Evolutionary conservation across 2,797 vertebrate species (phyloP), one percentile per base, ranked within the genome.

Genomic region (Myoxocephalus aenaeus): DNA sequence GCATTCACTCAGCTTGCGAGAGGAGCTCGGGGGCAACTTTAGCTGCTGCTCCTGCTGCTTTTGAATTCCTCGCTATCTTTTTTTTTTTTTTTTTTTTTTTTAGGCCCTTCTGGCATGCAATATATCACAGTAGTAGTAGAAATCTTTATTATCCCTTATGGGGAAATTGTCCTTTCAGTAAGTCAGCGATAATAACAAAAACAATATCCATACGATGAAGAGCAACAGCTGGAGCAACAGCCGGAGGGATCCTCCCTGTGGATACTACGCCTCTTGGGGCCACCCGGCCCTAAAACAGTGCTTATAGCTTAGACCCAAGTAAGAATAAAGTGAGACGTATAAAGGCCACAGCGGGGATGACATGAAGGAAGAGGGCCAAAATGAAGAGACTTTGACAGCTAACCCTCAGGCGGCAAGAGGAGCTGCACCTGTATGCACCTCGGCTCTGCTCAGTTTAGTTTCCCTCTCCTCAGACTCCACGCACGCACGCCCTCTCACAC

Each of bases 121-220:
- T 89, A 87, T 75, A 91, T 89, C 82, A 91, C 73, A 84, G 77
- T 75, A 77, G 81, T 79, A 77, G 82, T 59, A 66, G 76, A 84
- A 86, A 86, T 86, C 80, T 91, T 89, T 91, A 91, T 88, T 81
- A 90, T 83, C 73, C 88, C 90, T 86, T 76, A 87, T 87, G 89
- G 87, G 79, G 44, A 84, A 79, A 81, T 80, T 89, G 79, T 82
- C 85, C 84, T 92, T 87, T 73, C 75, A 90, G 73, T 71, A 81
- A 86, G 82, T 89, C 72, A 74, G 82, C 62, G 65, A 82, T 80
- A 87, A 90, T 85, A 91, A 87, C 80, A 83, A 80, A 84, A 90
- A 86, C 82, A 82, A 90, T 85, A 87, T 81, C 56, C 64, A 83
- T 85, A 75, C 59, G 68, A 64, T 78, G 70, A 85, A 76, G 81